A percentile compares a stretch with the other conserved stretches of the same genome.
These are phyloP conservation scores for Tamandua tetradactyla DNA, from an alignment of 2,797 vertebrate genomes.

Conservation along the genomic window DNA sequence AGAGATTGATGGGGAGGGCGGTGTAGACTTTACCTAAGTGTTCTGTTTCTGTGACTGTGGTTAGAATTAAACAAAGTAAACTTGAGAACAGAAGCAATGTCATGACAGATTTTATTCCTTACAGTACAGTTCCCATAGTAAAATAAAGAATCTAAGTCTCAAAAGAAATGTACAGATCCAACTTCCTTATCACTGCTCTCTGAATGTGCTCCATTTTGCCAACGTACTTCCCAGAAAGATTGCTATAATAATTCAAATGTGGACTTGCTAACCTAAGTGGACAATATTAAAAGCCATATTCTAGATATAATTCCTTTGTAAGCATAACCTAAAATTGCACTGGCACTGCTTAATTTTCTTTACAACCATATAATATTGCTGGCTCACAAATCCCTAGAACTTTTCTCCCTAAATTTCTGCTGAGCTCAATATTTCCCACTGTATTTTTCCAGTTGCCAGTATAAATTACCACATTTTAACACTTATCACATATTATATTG, in stretches of 20 bases:
- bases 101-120: background rate
- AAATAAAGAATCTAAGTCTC: background rate
- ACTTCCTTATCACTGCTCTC: background rate
- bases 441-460: background rate
- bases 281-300: background rate
- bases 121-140: background rate
- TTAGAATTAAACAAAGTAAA: background rate
- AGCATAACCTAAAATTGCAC: background rate
- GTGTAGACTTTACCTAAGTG: background rate
- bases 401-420: background rate
- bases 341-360: background rate
- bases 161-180: background rate
- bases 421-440: background rate
- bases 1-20: background rate
- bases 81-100: background rate
- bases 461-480: background rate
- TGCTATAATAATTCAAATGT: background rate
- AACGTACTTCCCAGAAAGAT: background rate
- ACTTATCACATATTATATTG: background rate
- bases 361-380: background rate
- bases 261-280: background rate
- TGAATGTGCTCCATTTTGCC: background rate
- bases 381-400: background rate
- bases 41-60: background rate
- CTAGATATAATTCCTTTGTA: background rate